These are phyloP conservation scores for Elaphurus davidianus DNA, from an alignment of 2,113 vertebrate species.

Conservation along the genomic window DNA sequence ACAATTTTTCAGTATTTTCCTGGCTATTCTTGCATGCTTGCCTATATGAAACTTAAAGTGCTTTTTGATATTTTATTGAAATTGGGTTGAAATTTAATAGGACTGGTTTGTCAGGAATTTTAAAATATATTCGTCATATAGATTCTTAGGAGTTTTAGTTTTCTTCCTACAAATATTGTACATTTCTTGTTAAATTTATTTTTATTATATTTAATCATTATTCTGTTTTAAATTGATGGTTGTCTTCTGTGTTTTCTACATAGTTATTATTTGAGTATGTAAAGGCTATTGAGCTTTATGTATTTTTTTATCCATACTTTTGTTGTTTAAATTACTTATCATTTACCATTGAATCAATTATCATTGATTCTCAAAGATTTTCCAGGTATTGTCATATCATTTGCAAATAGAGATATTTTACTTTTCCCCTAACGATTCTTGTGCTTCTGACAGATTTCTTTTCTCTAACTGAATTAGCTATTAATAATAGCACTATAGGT, in stretches of 20 bases:
- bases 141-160: neutral
- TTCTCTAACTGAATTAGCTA: neutral
- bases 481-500: neutral
- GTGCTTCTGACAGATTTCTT: neutral
- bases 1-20: neutral
- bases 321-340: neutral
- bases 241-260: neutral
- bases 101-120: neutral
- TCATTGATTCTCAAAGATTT: neutral
- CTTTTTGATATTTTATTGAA: neutral
- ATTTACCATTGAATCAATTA: neutral
- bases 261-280: neutral
- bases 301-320: neutral
- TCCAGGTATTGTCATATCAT: neutral
- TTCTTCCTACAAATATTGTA: neutral
- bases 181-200: neutral
- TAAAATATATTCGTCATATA: neutral
- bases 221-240: neutral
- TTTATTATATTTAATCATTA: neutral
- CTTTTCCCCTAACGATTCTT: neutral
- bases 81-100: neutral
- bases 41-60: neutral
- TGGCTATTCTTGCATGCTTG: neutral
- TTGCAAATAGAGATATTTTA: neutral
- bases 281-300: neutral